Percentiles rank a stretch among this genome's conserved stretches.
phyloP scores from a whole-genome alignment of 2,888 invertebrate species.

The Scaptomyza tumidula region DNA sequence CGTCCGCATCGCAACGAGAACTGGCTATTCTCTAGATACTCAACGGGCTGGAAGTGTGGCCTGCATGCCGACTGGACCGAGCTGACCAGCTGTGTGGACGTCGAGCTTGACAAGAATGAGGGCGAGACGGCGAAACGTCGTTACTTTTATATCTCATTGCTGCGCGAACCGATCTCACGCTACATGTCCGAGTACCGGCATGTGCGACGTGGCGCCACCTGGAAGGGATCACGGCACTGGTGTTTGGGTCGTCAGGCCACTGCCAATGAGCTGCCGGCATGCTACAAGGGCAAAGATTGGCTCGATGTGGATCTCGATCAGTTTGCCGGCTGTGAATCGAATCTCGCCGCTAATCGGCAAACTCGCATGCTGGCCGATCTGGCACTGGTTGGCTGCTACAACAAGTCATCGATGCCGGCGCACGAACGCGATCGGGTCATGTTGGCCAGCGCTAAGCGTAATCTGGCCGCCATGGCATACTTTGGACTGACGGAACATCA shows the following conservation, averaged over 20 bases:
- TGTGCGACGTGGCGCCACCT: constrained; percentile 97
- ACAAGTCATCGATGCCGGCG: constrained; percentile 90
- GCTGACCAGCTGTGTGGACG: constrained; percentile 95
- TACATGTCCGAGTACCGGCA: constrained; percentile 99
- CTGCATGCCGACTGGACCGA: constrained; percentile 99
- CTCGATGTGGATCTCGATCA: constrained; percentile 94
- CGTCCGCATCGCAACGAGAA: constrained; percentile 96
- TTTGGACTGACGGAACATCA: constrained; percentile 98
- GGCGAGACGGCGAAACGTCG: constrained; percentile 92
- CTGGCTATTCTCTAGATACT: constrained; percentile 99
- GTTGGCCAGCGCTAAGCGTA: constrained; percentile 97
- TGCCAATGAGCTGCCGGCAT: constrained; percentile 92
- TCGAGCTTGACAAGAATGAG: constrained; percentile 95
- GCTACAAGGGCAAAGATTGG: constrained; percentile 91
- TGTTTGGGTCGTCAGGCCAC: constrained; percentile 91
- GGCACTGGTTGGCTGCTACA: constrained; percentile 97
- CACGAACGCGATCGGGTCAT: constrained; percentile 93
- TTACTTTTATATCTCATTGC: constrained; percentile 97
- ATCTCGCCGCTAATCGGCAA: constrained; percentile 98
- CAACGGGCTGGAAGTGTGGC: constrained; percentile 99
- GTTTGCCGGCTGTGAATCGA: constrained; percentile 95
- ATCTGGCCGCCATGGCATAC: constrained; percentile 97
- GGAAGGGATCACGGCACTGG: constrained; percentile 93
- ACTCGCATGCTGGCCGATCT: constrained; percentile 99
- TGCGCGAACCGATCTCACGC: constrained; percentile 95